Percentiles rank a stretch among this genome's conserved stretches.
These are phyloP conservation scores for Panagrolaimus sp. DNA, from an alignment of 1,140 invertebrate genomes.

Conservation along the genomic window DNA sequence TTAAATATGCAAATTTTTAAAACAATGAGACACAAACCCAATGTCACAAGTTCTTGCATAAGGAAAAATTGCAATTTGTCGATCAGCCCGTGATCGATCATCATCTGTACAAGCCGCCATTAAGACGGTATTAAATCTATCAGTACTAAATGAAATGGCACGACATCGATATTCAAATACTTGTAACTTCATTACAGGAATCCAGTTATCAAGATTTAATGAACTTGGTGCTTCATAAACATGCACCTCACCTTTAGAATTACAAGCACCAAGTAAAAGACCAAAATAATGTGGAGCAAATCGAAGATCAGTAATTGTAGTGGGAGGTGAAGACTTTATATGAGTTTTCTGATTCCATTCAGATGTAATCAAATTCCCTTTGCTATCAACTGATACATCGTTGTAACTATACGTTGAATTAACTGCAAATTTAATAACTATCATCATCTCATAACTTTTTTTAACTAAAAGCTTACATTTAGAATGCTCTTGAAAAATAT, in stretches of 20 bases:
- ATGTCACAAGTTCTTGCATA: constrained; percentile 1
- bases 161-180: background rate
- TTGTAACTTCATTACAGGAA: background rate
- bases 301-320: constrained; percentile 8
- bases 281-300: constrained; percentile 12
- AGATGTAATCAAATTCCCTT: background rate
- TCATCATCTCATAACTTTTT: too few species aligned
- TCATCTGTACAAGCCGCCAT: background rate
- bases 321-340: background rate
- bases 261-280: constrained; percentile 1
- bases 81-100: background rate
- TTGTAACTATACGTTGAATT: background rate
- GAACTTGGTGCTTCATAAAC: background rate
- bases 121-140: constrained; percentile 1
- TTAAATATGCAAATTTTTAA: background rate
- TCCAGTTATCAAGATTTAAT: constrained; percentile 1
- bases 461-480: background rate
- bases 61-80: background rate
- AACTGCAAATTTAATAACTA: background rate
- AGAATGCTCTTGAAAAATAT: constrained; percentile 16
- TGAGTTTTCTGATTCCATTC: background rate
- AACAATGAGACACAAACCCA: background rate
- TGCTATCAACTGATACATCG: background rate
- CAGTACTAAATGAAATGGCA: constrained; percentile 7
- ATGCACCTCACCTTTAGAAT: background rate